Percentiles rank a stretch among this genome's conserved stretches.
Evolutionary conservation across 2,888 invertebrate species (phyloP).

Genomic region (Drosophila dives): DNA sequence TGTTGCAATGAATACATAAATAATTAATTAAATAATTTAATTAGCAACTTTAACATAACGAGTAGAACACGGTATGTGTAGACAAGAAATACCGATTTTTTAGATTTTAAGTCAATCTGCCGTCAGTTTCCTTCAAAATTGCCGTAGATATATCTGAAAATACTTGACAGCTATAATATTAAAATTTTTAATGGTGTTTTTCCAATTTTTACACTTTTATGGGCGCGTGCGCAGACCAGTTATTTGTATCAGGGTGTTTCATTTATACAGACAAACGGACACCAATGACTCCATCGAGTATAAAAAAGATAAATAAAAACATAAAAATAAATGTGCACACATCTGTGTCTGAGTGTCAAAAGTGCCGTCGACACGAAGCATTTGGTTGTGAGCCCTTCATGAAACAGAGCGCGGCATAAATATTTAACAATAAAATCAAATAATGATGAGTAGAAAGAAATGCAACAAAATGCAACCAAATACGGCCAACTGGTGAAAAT

Average conservation of each 20-base stretch:
- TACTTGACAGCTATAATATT: neutral
- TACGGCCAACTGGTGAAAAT: constrained; percentile 30
- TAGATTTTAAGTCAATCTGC: neutral
- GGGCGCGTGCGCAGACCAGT: neutral
- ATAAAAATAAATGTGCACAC: constrained; percentile 25
- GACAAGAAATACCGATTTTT: too few species aligned
- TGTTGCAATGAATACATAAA: neutral
- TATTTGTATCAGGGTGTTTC: too few species aligned
- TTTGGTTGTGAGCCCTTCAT: constrained; percentile 44
- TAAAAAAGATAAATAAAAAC: constrained; percentile 44
- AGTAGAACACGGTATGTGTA: neutral
- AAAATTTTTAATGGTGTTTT: too few species aligned
- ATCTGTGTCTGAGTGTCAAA: constrained; percentile 52
- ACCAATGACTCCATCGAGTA: constrained; percentile 9
- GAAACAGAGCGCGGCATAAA: constrained; percentile 20
- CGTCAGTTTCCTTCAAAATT: neutral
- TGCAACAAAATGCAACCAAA: constrained; percentile 33
- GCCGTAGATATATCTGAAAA: neutral
- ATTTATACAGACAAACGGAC: neutral
- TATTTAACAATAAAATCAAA: constrained; percentile 37
- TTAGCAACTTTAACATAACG: neutral
- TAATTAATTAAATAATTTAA: neutral
- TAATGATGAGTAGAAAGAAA: constrained; percentile 6
- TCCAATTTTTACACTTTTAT: neutral
- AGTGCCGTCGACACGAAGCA: constrained; percentile 69